Evolutionary conservation across 2,113 vertebrate species (phyloP).

Genomic region (Laticauda laticaudata): DNA sequence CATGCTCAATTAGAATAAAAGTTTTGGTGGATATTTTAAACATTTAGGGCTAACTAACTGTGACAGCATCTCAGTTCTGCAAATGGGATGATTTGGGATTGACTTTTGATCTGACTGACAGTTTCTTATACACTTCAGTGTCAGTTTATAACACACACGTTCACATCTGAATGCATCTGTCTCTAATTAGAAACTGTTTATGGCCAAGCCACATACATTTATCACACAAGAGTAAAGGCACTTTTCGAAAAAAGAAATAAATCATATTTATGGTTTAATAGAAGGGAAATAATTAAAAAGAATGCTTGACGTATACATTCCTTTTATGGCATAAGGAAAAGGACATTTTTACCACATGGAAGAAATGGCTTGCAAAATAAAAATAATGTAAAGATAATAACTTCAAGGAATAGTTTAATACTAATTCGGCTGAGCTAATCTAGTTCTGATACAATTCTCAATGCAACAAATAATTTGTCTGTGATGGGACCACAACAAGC

Average conservation of each 20-base stretch:
- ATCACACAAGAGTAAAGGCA: constrained; percentile 59
- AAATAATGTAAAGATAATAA: not conserved
- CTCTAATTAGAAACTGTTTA: constrained; percentile 81
- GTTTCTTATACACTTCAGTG: constrained; percentile 80
- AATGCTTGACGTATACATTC: constrained; percentile 47
- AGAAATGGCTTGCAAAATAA: not conserved
- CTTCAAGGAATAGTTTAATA: not conserved
- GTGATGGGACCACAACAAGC: not conserved
- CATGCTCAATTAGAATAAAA: constrained; percentile 85
- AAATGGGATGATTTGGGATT: constrained; percentile 75
- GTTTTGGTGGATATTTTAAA: constrained; percentile 81
- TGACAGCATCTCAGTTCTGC: constrained; percentile 75
- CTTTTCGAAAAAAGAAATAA: constrained; percentile 33
- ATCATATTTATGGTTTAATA: constrained; percentile 49
- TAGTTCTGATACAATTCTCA: not conserved
- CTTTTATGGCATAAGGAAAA: not conserved
- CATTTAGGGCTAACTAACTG: constrained; percentile 80
- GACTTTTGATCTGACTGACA: constrained; percentile 84
- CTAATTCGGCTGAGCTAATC: not conserved
- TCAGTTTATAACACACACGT: constrained; percentile 71
- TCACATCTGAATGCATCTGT: constrained; percentile 75
- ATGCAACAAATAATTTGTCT: not conserved
- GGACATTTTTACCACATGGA: not conserved
- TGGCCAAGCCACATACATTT: constrained; percentile 63
- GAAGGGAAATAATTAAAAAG: constrained; percentile 69